Base-by-base conservation (phyloP, 2,888 invertebrate genomes). In the Hipparchia semele region DNA sequence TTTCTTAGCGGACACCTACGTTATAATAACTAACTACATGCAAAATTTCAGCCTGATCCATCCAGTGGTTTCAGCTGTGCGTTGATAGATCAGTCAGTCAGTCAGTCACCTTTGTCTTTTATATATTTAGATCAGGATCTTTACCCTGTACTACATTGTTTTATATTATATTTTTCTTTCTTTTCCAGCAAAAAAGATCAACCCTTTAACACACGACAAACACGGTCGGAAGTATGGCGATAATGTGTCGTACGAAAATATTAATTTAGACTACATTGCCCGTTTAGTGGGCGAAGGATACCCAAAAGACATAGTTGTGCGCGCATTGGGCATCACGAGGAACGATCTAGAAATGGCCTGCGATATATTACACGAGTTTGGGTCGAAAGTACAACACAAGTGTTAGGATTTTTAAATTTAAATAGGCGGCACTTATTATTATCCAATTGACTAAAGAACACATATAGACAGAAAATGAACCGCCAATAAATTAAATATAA, bases 341-440 rank as follows among this genome's bases (percentile, higher is more conserved):
- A 99, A 99, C 92, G 98, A 99, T 89, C 95, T 99, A 71, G 98
- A 98, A 87, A 99, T 99, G 98, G 99, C 99, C 65, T 97, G 98
- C 92, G 98, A 99, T 87, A 98, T 98, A 85, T 92, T 98, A 79
- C 97, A 98, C 87, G 98, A 98, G 87, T 98, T 98, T 89, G 98
- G 97, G n/a, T 84, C 90, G 3, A 94, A 94, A 83, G 80, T 90
- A 80, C 85, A 90, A 76, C 90, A 87, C 80, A 91, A 92, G 79
- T 92, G 92, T 82, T 93, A 88, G 81, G 39, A 23, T 70, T 66
- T 39, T 33, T 13, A 68, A 71, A 59, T 62, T 68, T 72, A 8
- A 46, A 60, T 71, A 58, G 70, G 64, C 54, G 74, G 73, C 70
- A 70, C 69, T 60, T 62, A 68, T 59, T 72, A 33, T 65, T 65